Evolutionary conservation across 2,888 invertebrate species (phyloP).

Genomic region (Pyrochroa serraticornis): DNA sequence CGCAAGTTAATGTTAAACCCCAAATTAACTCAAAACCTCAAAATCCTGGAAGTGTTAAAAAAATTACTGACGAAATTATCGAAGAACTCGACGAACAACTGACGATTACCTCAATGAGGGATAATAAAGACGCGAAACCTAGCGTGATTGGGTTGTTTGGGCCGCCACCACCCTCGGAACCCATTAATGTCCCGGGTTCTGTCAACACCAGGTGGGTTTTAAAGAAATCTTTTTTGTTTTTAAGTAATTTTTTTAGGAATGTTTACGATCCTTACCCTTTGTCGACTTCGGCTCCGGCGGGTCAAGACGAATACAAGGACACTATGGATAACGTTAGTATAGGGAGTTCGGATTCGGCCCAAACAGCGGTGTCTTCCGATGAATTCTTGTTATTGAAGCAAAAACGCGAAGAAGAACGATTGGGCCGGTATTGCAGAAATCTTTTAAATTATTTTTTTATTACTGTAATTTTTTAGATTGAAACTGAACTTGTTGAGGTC

Average conservation of each 20-base stretch:
- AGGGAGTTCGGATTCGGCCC: constrained; percentile 53
- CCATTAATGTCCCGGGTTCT: constrained; percentile 62
- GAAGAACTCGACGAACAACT: constrained; percentile 83
- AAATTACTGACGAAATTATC: constrained; percentile 74
- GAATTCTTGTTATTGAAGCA: constrained; percentile 71
- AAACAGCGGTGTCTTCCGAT: constrained; percentile 30
- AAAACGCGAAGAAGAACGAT: constrained; percentile 72
- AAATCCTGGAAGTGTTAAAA: constrained; percentile 61
- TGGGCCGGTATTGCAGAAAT: constrained; percentile 42
- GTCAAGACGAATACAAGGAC: constrained; percentile 36
- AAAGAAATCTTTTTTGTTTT: no score
- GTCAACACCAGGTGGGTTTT: constrained; percentile 38
- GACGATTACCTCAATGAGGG: constrained; percentile 75
- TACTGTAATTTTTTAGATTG: constrained; percentile 32
- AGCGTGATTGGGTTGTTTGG: constrained; percentile 69
- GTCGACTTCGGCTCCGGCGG: constrained; percentile 41
- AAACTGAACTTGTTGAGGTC: constrained; percentile 42
- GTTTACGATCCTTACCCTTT: constrained; percentile 42
- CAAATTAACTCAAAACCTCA: no score
- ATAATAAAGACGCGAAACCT: constrained; percentile 61
- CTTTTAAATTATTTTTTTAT: not conserved
- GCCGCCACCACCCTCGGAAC: constrained; percentile 53
- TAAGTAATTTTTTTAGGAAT: constrained; percentile 5
- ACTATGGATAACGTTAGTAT: constrained; percentile 54
- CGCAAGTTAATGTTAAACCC: constrained; percentile 37